Base-by-base conservation (phyloP, 2,888 invertebrate genomes). In the Heliconius cydno region DNA sequence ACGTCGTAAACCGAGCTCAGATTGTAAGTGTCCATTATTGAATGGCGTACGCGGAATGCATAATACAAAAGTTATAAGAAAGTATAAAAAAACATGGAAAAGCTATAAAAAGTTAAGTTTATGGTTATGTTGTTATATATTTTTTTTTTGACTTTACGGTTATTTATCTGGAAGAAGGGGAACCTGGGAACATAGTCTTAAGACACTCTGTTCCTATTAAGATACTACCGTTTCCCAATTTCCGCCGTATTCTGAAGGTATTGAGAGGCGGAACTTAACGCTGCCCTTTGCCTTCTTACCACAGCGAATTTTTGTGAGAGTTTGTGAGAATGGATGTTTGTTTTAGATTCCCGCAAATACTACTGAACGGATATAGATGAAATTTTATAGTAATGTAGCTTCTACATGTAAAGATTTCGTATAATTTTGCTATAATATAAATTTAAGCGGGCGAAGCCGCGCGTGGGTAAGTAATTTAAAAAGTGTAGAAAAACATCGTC, bases 1-100 rank as follows among this genome's bases (percentile, higher is more conserved):
- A 68, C 52, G 79, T 82, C 83, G 82, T 83, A 82, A 83, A 83
- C 77, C 74, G 79, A 77, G 78, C 80, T 76, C 67, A 71, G 80
- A 72, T 66, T 79, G 73, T 78, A 80, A 79, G 76, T 67, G 77
- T 80, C 78, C 81, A 81, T 82, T 82, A 83, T 82, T 83, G 80
- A 79, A 80, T 77, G 77, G 76, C 60, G 79, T 78, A 83, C 83
- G 83, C 78, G 80, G 79, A 78, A 60, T 80, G 80, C 68, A 74
- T 82, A 82, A 80, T 80, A 63, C 57, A 74, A 57, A 13, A 7
- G n/a, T 57, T 73, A n/a, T 30, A 57, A 34, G 19, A 28, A 73
- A 22, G 57, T 73, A 73, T 73, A 22, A 22, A 71, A 28, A 71
- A 46, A 46, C 13, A 25, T 30, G 70, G 6, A 66, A 30, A 30